Percentiles rank a stretch among this genome's conserved stretches.
Conservation (phyloP, 2,888 invertebrate species). For the Ormyrus pomaceus region DNA sequence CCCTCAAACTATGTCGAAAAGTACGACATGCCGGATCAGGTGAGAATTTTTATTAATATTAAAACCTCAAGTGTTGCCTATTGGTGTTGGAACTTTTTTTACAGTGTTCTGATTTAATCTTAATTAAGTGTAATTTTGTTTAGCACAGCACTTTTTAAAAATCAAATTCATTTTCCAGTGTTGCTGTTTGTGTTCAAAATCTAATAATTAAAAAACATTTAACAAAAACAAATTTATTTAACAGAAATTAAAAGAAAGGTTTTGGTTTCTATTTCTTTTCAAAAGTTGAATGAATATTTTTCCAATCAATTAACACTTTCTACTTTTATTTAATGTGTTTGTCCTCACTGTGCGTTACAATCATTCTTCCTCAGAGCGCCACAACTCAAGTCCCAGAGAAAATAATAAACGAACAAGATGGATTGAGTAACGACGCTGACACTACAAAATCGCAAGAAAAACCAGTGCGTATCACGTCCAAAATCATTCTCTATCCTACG, state of each 20-base stretch:
- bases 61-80: constrained; percentile 8
- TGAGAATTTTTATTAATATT: constrained; percentile 50
- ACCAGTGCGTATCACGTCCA: constrained; percentile 51
- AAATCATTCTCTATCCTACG: constrained; percentile 13
- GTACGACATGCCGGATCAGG: constrained; percentile 76
- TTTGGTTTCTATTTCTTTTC: not conserved
- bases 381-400: constrained; percentile 17
- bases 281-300: not conserved
- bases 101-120: not conserved
- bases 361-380: constrained; percentile 35
- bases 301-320: not conserved
- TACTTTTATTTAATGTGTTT: constrained; percentile 39
- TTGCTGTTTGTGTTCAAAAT: too few species aligned
- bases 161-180: too few species aligned
- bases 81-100: not conserved
- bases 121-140: not conserved
- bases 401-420: constrained; percentile 30
- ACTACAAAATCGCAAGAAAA: constrained; percentile 45
- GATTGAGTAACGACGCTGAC: constrained; percentile 31
- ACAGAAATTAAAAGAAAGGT: constrained; percentile 1
- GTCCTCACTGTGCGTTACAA: constrained; percentile 26
- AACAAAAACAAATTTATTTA: not conserved
- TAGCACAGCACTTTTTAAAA: not conserved
- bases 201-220: not conserved
- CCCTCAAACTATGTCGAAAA: constrained; percentile 97